A percentile compares a stretch with the other conserved stretches of the same genome.
Conservation (phyloP, 2,888 invertebrate species). For the Nowickia ferox region DNA sequence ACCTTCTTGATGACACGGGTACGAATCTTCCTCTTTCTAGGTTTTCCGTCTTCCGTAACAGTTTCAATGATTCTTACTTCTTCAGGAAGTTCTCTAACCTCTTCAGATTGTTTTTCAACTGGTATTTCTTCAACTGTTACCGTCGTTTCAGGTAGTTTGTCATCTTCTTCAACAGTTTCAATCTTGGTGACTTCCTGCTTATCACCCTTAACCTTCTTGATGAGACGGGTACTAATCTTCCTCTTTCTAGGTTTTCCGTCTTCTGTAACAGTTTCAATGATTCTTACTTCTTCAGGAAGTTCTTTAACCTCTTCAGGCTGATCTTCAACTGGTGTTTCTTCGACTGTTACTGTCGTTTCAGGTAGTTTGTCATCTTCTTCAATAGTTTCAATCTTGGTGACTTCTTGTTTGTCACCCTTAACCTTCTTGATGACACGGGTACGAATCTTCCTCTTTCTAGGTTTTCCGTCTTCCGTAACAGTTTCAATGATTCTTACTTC, state of each 20-base stretch:
- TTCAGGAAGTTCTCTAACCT: slow-evolving; percentile 41
- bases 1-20: slow-evolving; percentile 64
- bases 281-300: slow-evolving; percentile 69
- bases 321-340: slow-evolving; percentile 1
- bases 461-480: slow-evolving; percentile 72
- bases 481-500: slow-evolving; percentile 72
- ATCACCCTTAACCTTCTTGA: slow-evolving; percentile 21
- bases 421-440: slow-evolving; percentile 55
- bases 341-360: slow-evolving; percentile 25
- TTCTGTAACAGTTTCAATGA: slow-evolving; percentile 72
- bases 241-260: slow-evolving; percentile 67
- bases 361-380: slow-evolving; percentile 33
- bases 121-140: slow-evolving; percentile 14
- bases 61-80: slow-evolving; percentile 72
- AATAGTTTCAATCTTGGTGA: slow-evolving; percentile 20
- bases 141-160: slow-evolving; percentile 21
- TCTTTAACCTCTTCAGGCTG: slow-evolving; percentile 9
- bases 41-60: slow-evolving; percentile 71
- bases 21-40: slow-evolving; percentile 57
- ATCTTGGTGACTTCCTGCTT: slow-evolving; percentile 33
- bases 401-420: slow-evolving; percentile 27
- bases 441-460: slow-evolving; percentile 58
- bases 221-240: slow-evolving; percentile 65
- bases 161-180: slow-evolving; percentile 25
- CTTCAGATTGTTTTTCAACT: slow-evolving; percentile 18